These are phyloP conservation scores for Julus scandinavius DNA, from an alignment of 2,888 invertebrate genomes.

Conservation along the genomic window DNA sequence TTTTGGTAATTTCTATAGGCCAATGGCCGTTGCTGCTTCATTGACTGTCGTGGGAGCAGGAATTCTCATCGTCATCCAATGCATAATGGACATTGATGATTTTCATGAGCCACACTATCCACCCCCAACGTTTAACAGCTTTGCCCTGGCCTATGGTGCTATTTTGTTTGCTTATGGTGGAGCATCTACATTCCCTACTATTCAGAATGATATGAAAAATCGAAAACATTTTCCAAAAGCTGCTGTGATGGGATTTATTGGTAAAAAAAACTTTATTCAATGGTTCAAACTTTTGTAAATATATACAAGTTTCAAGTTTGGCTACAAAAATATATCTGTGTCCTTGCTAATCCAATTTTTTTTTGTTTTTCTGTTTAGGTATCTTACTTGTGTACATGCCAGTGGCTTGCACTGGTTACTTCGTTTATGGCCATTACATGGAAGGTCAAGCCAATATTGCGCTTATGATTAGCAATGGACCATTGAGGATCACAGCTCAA, in stretches of 20 bases:
- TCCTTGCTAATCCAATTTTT: not conserved
- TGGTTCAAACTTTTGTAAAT: too few species aligned
- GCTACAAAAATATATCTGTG: not conserved
- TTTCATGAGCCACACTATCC: not conserved
- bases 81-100: conserved; percentile 69
- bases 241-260: conserved; percentile 72
- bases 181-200: conserved; percentile 80
- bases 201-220: conserved; percentile 81
- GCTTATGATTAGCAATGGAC: conserved; percentile 70
- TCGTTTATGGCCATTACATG: conserved; percentile 73
- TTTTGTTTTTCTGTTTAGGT: conserved; percentile 36
- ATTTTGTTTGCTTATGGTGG: conserved; percentile 79
- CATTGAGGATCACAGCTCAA: conserved; percentile 72
- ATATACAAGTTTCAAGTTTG: too few species aligned
- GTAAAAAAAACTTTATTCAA: conserved; percentile 65
- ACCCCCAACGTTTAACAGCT: conserved; percentile 72
- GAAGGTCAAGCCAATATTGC: conserved; percentile 71
- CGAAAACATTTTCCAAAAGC: conserved; percentile 75
- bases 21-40: conserved; percentile 74
- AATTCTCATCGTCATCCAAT: conserved; percentile 73
- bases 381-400: conserved; percentile 68
- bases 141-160: conserved; percentile 77
- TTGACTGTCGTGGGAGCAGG: conserved; percentile 74
- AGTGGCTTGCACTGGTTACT: conserved; percentile 74
- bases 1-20: conserved; percentile 65